phyloP scores from a whole-genome alignment of 2,888 invertebrate genomes.

The Orthosia gothica region DNA sequence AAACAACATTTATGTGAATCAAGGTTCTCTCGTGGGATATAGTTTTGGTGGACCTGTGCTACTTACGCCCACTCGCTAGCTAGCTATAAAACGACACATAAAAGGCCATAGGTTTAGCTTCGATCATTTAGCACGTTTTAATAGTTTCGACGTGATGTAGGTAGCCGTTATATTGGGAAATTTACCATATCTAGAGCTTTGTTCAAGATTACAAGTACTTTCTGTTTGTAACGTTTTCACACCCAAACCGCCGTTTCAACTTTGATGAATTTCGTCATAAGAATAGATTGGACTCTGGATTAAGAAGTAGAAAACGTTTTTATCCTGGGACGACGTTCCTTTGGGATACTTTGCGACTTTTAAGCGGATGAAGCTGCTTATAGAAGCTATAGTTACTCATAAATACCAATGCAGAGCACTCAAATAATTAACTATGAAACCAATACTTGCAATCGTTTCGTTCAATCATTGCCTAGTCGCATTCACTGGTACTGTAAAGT shows the following conservation, averaged over 20 bases:
- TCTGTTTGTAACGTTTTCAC: too few relatives aligned
- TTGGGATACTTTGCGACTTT: too few relatives aligned
- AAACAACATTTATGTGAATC: slow-evolving; percentile 56
- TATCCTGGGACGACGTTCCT: too few relatives aligned
- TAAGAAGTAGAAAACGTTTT: too few relatives aligned
- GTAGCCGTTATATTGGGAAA: slow-evolving; percentile 19
- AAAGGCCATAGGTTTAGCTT: slow-evolving; percentile 38
- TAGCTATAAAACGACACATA: slow-evolving; percentile 39
- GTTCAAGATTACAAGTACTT: slow-evolving; percentile 6
- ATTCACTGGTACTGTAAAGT: neutral
- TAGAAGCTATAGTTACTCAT: too few relatives aligned
- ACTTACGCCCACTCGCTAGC: slow-evolving; percentile 49
- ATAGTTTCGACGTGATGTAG: slow-evolving; percentile 32
- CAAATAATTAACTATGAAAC: neutral
- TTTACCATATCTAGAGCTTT: slow-evolving; percentile 9
- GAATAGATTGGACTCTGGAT: too few relatives aligned
- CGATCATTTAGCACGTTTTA: slow-evolving; percentile 32
- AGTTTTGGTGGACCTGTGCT: slow-evolving; percentile 55
- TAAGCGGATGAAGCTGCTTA: too few relatives aligned
- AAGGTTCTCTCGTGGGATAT: slow-evolving; percentile 66
- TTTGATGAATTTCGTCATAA: too few relatives aligned
- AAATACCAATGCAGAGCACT: too few relatives aligned
- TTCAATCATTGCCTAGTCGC: neutral
- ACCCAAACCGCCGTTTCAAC: too few relatives aligned
- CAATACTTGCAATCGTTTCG: neutral